Conservation (phyloP, 1,140 invertebrate genomes). For the Samia ricini region DNA sequence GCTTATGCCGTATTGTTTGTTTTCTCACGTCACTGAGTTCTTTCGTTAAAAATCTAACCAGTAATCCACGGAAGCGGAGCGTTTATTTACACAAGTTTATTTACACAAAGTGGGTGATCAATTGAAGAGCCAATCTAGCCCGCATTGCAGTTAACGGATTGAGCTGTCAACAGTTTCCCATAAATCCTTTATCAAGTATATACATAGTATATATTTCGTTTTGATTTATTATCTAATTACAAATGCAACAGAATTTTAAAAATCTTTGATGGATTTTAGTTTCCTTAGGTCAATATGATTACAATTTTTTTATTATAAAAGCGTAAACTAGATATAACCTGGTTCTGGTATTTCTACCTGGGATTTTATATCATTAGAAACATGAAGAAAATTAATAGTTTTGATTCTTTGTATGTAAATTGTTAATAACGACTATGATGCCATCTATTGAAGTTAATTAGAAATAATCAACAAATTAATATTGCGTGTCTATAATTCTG, state of each 20-base stretch:
- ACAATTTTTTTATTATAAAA: too few relatives aligned
- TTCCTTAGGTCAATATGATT: too few relatives aligned
- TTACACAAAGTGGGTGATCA: constrained; percentile 1
- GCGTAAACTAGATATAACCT: too few relatives aligned
- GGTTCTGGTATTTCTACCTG: too few relatives aligned
- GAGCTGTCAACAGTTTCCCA: not conserved
- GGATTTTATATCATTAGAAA: too few relatives aligned
- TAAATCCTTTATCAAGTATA: not conserved
- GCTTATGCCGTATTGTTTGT: not conserved
- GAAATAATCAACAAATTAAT: too few relatives aligned
- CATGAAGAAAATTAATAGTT: too few relatives aligned
- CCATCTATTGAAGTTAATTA: too few relatives aligned
- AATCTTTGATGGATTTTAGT: not conserved
- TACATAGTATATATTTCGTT: not conserved
- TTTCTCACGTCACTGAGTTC: not conserved
- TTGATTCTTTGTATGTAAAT: too few relatives aligned
- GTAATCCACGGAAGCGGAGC: not conserved
- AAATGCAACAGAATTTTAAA: not conserved
- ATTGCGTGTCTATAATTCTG: too few relatives aligned
- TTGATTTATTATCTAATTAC: not conserved
- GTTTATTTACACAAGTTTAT: not conserved
- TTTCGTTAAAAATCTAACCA: not conserved
- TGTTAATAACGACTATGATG: too few relatives aligned
- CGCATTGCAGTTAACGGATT: not conserved
- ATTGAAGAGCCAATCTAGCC: not conserved